Conservation (phyloP, 30 jellyfish, hydroid and myxozoan genomes). For the Sanderia malayensis region DNA sequence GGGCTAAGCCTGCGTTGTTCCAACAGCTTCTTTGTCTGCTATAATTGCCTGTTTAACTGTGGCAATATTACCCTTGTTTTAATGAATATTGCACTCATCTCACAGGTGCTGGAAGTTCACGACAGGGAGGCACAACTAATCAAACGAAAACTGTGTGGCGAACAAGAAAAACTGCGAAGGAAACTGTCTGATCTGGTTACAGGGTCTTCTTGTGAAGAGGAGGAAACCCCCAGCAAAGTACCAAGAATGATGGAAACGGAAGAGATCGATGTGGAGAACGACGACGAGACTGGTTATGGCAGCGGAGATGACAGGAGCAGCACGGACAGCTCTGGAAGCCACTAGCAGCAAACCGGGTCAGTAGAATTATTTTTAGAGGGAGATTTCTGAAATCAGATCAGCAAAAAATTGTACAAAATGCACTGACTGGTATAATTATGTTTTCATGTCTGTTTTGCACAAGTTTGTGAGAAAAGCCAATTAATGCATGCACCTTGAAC, state of each 20-base stretch:
- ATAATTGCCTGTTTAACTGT: no score
- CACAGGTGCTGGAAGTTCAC: slow-evolving; percentile 91
- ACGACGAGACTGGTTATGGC: slow-evolving; percentile 97
- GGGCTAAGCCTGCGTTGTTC: no score
- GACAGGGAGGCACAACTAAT: slow-evolving; percentile 86
- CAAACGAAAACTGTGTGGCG: slow-evolving; percentile 62
- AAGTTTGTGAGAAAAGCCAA: neutral
- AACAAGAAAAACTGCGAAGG: slow-evolving; percentile 81
- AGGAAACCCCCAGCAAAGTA: slow-evolving; percentile 56
- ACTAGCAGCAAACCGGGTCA: slow-evolving; percentile 36
- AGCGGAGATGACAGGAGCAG: slow-evolving; percentile 92
- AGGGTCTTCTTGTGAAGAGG: slow-evolving; percentile 46
- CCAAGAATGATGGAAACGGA: slow-evolving; percentile 55
- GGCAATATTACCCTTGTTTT: no score
- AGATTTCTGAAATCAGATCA: slow-evolving; percentile 5
- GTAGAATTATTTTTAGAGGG: neutral
- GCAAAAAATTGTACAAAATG: slow-evolving; percentile 25
- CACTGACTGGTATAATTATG: slow-evolving; percentile 8
- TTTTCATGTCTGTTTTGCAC: neutral
- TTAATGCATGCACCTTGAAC: no score
- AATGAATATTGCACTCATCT: no score
- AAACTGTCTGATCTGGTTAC: slow-evolving; percentile 54
- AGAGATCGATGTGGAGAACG: slow-evolving; percentile 91
- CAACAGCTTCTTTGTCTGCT: no score
- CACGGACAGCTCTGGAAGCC: slow-evolving; percentile 72